Base-by-base conservation (phyloP, 2,113 vertebrate species). In the Melanerpes formicivorus region DNA sequence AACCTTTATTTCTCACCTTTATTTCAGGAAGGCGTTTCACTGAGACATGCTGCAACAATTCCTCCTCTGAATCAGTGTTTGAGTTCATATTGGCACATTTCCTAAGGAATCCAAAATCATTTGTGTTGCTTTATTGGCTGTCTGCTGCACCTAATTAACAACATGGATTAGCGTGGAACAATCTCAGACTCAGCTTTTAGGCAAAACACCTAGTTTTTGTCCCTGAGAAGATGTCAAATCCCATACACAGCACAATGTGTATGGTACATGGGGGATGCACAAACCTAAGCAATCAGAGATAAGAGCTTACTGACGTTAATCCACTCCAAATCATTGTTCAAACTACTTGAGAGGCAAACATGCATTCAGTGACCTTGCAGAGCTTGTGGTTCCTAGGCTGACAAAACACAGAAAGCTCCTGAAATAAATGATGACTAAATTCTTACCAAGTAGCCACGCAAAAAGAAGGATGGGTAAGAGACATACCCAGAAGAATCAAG, bases 331-430 rank as follows among this genome's bases (percentile, higher is more conserved):
- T 87, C 88, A 79, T 96, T 90, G 79, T 96, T 97, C 93, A 96
- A 91, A 65, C 75, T 42, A 52, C 93, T 96, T 95, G 90, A 94
- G 93, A 97, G 96, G 90, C 81, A 96, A 97, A 91, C 92, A 90
- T 3, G 21, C 76, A 88, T 93, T 93, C 87, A 58, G 74, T 95
- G 96, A 95, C 96, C 95, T 97, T 97, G 96, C 95, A 94, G 89
- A 97, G 90, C 82, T 74, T 62, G 91, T 15, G 5, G 91, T 88
- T 96, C 89, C 95, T 93, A 29, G 13, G 82, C 93, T 96, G 96
- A 88, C 1, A 4, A 14, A 60, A 90, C 87, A 95, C 72, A 97
- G 94, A 97, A 96, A 97, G 93, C 84, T 93, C 78, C 78, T 82
- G 93, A 93, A 94, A 94, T 90, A 96, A 96, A 73, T 17, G 5